phyloP scores from a whole-genome alignment of 30 jellyfish, hydroid and myxozoan species.

The Phacellophora camtschatica region DNA sequence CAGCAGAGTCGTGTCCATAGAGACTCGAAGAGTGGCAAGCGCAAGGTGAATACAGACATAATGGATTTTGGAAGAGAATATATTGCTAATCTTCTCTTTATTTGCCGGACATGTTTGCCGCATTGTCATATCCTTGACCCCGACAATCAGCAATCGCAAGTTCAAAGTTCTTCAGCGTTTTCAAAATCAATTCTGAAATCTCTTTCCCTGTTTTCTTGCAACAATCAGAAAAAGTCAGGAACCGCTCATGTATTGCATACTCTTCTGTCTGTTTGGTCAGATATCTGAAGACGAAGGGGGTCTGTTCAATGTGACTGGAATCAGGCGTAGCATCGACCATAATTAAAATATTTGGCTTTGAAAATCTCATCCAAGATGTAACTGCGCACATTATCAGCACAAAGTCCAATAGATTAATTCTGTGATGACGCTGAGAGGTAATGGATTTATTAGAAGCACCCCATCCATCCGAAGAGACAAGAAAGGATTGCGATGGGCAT shows the following conservation, averaged over 20 bases:
- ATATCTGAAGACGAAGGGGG: slow-evolving; percentile 15
- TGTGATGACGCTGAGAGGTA: slow-evolving; percentile 53
- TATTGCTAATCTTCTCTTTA: slow-evolving; percentile 56
- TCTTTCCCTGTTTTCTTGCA: slow-evolving; percentile 56
- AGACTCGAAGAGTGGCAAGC: no score
- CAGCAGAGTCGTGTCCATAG: no score
- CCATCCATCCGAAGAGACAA: slow-evolving; percentile 57
- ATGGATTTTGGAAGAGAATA: slow-evolving; percentile 21
- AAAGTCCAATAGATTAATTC: slow-evolving; percentile 23
- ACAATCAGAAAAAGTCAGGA: slow-evolving; percentile 45
- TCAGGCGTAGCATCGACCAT: slow-evolving; percentile 30
- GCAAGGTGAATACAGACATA: slow-evolving; percentile 44
- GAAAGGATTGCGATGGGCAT: slow-evolving; percentile 34
- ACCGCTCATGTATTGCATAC: slow-evolving; percentile 1
- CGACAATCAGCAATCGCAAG: slow-evolving; percentile 65
- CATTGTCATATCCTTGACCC: slow-evolving; percentile 72
- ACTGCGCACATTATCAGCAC: slow-evolving; percentile 24
- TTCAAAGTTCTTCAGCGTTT: slow-evolving; percentile 11
- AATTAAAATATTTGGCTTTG: slow-evolving; percentile 5
- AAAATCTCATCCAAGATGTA: slow-evolving; percentile 34
- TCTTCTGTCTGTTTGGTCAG: slow-evolving; percentile 8
- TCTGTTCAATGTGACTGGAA: slow-evolving; percentile 34
- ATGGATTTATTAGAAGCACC: slow-evolving; percentile 26
- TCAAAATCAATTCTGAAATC: slow-evolving; percentile 14
- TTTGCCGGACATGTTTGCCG: slow-evolving; percentile 71